These are phyloP conservation scores for Thunnus maccoyii DNA, from an alignment of 2,113 vertebrate genomes.

Conservation along the genomic window DNA sequence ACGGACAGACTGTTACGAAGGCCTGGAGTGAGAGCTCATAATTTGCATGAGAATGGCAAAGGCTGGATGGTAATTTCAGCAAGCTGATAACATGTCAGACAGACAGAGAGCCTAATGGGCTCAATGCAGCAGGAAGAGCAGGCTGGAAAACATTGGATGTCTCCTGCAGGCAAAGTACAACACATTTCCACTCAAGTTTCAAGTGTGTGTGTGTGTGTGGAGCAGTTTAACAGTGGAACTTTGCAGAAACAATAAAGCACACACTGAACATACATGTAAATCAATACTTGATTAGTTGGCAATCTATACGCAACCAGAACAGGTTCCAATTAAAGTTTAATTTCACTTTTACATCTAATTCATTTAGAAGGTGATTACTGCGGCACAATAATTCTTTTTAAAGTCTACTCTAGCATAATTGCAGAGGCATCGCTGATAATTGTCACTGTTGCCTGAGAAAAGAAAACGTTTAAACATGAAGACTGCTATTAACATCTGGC, in stretches of 20 bases:
- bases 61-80: slow-evolving; percentile 56
- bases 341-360: slow-evolving; percentile 44
- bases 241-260: background rate
- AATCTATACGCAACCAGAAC: background rate
- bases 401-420: slow-evolving; percentile 43
- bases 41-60: slow-evolving; percentile 62
- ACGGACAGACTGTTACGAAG: slow-evolving; percentile 9
- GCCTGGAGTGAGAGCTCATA: slow-evolving; percentile 25
- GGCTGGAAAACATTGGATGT: background rate
- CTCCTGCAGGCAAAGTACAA: slow-evolving; percentile 30
- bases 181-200: slow-evolving; percentile 28
- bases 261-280: slow-evolving; percentile 3
- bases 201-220: background rate
- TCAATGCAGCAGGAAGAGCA: slow-evolving; percentile 9
- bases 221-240: slow-evolving; percentile 7
- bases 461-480: slow-evolving; percentile 9
- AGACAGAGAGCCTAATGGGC: slow-evolving; percentile 36
- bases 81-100: slow-evolving; percentile 54
- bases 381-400: slow-evolving; percentile 28
- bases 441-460: slow-evolving; percentile 7
- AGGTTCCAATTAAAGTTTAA: slow-evolving; percentile 40
- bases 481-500: slow-evolving; percentile 42
- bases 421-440: slow-evolving; percentile 29
- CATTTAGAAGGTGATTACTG: slow-evolving; percentile 41
- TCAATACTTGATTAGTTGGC: slow-evolving; percentile 51